Base-by-base conservation (phyloP, 2,113 vertebrate genomes). In the Apteryx mantelli region DNA sequence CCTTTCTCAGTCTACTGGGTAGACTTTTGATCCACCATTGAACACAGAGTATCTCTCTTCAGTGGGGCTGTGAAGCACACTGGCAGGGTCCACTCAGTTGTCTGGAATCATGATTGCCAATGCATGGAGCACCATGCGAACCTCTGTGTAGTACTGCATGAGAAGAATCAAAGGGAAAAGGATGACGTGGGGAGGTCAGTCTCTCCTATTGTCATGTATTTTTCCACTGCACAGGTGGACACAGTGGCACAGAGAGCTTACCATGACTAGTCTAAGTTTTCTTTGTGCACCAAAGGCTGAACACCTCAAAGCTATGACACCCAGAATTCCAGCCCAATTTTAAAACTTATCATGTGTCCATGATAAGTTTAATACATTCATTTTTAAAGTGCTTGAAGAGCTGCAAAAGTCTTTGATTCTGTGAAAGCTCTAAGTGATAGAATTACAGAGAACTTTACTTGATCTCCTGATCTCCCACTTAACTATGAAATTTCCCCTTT, bases 391-490 rank as follows among this genome's bases (percentile, higher is more conserved):
- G 53, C 14, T 91, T 80, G 44, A 36, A 92, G 28, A 89, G 48
- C 56, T 89, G 44, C 42, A 73, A 58, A 85, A 96, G 34, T 22
- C 7, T 89, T 94, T 88, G 79, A 74, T 77, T 83, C 58, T 53
- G 18, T 66, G 36, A 74, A 90, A 89, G 22, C 50, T 66, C 36
- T 58, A 55, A 88, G 65, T 77, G 68, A 66, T 32, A 86, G 53
- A 95, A 95, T 89, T 91, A 65, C 28, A 82, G 56, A 80, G 53
- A 40, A 85, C 77, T 53, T 79, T 92, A 61, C 86, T 95, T 93
- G 60, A 84, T 92, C 71, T 65, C 66, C 60, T 88, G 89, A 87
- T 89, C 81, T 93, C 25, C 77, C 87, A 20, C 34, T 85, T 87
- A 79, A 65, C 58, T 85, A 58, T 77, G 40, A 87, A 95, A 92